Percentiles rank a stretch among this genome's conserved stretches.
phyloP scores from a whole-genome alignment of 2,797 vertebrate species.

The Podargus strigoides region DNA sequence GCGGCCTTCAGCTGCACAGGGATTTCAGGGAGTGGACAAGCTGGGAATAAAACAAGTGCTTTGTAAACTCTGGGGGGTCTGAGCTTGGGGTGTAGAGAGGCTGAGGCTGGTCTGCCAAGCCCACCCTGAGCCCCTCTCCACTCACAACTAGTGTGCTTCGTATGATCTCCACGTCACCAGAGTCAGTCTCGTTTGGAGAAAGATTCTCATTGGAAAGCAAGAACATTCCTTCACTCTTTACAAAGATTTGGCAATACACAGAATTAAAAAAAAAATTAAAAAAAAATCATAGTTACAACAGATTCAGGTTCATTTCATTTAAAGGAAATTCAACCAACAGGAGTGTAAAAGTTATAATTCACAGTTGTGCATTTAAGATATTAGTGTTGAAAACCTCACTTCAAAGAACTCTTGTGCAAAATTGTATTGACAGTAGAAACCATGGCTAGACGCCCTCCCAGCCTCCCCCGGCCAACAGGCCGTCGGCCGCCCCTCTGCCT shows the following conservation, averaged over 20 bases:
- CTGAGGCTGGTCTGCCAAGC: not conserved
- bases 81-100: not conserved
- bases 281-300: constrained; percentile 59
- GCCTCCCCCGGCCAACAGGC: not conserved
- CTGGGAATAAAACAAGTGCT: not conserved
- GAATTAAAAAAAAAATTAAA: constrained; percentile 39
- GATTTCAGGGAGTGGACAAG: not conserved
- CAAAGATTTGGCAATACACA: constrained; percentile 63
- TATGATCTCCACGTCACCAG: constrained; percentile 27
- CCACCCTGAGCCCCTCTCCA: not conserved
- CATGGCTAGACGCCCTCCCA: constrained; percentile 19
- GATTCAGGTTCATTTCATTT: constrained; percentile 49
- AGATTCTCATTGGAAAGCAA: constrained; percentile 41
- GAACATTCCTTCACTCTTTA: constrained; percentile 53
- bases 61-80: not conserved
- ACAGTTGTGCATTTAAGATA: constrained; percentile 68
- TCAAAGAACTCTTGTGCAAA: constrained; percentile 67
- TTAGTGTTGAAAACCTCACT: constrained; percentile 61
- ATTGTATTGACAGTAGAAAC: constrained; percentile 56
- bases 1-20: not conserved
- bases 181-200: constrained; percentile 18
- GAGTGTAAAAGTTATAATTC: constrained; percentile 68
- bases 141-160: not conserved
- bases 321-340: constrained; percentile 61
- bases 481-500: not conserved